Evolutionary conservation across 2,113 vertebrate genomes (phyloP).

Genomic region (Corythornis madagascariensis): DNA sequence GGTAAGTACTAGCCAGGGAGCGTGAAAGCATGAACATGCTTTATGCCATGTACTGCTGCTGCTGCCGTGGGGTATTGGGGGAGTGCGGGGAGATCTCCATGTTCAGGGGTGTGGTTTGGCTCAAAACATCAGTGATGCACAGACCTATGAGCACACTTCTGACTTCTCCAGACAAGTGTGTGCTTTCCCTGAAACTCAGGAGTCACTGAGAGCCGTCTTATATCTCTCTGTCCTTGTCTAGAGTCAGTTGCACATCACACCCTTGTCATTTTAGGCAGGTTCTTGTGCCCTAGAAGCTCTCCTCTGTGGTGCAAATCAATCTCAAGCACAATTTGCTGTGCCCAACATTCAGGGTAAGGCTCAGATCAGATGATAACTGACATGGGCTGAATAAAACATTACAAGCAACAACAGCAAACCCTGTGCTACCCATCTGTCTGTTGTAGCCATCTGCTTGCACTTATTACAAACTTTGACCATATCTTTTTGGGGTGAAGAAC

Average conservation of each 20-base stretch:
- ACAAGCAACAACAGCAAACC: neutral
- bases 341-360: neutral
- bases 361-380: neutral
- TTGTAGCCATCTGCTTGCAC: neutral
- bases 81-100: too few species aligned
- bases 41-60: neutral
- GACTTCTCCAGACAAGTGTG: neutral
- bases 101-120: neutral
- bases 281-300: neutral
- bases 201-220: neutral
- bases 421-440: neutral
- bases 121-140: neutral
- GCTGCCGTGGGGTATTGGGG: rapidly evolving
- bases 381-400: neutral
- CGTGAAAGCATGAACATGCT: rapidly evolving
- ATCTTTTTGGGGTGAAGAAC: neutral
- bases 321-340: neutral
- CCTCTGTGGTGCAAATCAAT: neutral
- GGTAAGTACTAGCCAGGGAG: neutral
- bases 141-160: neutral
- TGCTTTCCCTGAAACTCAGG: neutral
- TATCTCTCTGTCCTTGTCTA: neutral
- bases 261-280: neutral
- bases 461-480: neutral
- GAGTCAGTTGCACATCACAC: neutral